These are phyloP conservation scores for Botrylloides violaceus DNA, from an alignment of 23 tunicate species.

Conservation along the genomic window DNA sequence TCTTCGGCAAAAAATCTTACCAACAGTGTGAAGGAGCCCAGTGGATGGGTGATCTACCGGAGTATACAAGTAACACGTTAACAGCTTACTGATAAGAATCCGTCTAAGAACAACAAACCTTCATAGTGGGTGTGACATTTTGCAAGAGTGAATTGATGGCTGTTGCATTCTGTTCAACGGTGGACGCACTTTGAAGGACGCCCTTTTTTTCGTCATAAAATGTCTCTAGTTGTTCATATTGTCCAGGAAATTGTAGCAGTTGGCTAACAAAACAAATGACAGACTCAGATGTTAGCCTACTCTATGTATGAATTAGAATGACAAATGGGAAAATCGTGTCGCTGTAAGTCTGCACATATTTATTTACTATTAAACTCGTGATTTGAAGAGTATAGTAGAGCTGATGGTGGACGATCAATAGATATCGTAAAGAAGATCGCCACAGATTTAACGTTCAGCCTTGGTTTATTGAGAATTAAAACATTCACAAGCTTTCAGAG, in stretches of 20 bases:
- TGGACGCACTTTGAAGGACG: conserved; percentile 13
- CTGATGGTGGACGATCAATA: no score
- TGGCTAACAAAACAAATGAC: conserved; percentile 23
- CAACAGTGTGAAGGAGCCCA: conserved; percentile 72
- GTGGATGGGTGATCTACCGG: conserved; percentile 76
- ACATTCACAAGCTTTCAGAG: no score
- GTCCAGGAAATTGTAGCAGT: conserved; percentile 56
- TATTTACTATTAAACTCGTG: no score
- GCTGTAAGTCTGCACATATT: no score
- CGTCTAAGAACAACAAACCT: background rate
- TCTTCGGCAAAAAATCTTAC: conserved; percentile 57
- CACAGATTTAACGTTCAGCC: no score
- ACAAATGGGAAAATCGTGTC: no score
- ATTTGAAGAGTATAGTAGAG: no score
- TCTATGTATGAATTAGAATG: no score
- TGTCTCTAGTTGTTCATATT: conserved; percentile 42
- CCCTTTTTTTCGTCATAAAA: conserved; percentile 59
- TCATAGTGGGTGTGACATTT: background rate
- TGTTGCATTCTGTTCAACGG: background rate
- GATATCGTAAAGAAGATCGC: no score
- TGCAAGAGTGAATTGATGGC: background rate
- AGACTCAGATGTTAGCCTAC: no score
- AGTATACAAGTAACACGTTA: background rate
- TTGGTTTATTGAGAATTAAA: no score
- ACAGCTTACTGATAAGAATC: no score